A percentile compares a stretch with the other conserved stretches of the same genome.
phyloP scores from a whole-genome alignment of 2,113 vertebrate species.

The Fulica atra region DNA sequence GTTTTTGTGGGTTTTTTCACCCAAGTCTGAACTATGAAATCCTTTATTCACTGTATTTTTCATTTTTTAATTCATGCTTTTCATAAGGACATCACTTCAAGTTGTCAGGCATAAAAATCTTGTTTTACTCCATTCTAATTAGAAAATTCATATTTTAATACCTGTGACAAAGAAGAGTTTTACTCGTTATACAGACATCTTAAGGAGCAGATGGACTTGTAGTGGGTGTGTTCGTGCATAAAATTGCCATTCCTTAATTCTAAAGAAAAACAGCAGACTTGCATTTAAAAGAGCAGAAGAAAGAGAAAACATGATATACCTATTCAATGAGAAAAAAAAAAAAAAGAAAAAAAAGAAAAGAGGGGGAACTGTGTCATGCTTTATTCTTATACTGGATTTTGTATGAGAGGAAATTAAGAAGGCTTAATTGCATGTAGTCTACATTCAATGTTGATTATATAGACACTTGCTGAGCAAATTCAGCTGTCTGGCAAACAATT shows the following conservation, averaged over 20 bases:
- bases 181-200: not conserved
- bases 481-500: not conserved
- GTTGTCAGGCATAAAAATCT: not conserved
- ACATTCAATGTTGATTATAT: not conserved
- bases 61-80: not conserved
- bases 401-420: not conserved
- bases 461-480: not conserved
- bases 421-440: not conserved
- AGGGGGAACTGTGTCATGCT: rapidly evolving
- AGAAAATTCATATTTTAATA: not conserved
- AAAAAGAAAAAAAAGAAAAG: not conserved
- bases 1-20: not conserved
- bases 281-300: not conserved
- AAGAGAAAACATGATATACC: not conserved
- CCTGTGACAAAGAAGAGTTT: not conserved
- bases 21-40: not conserved
- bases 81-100: not conserved
- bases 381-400: not conserved
- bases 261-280: not conserved
- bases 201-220: not conserved
- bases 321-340: not conserved
- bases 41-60: not conserved
- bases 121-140: not conserved
- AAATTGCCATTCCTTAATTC: not conserved
- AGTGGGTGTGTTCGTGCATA: not conserved